A percentile compares a stretch with the other conserved stretches of the same genome.
Conservation (phyloP, 2,888 invertebrate genomes). For the Leptopterna dolabrata region DNA sequence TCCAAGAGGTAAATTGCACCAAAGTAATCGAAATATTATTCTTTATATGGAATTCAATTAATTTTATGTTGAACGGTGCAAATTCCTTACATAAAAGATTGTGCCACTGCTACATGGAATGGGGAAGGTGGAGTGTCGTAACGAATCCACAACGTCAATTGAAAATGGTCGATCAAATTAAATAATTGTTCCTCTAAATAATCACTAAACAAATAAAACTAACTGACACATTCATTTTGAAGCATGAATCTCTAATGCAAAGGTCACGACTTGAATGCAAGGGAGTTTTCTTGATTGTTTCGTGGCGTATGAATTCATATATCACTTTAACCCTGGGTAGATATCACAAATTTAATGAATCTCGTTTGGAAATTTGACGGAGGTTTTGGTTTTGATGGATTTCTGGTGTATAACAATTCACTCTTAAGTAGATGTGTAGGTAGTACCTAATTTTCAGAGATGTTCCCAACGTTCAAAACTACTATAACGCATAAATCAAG, state of each 20-base stretch:
- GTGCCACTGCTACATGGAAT: not conserved
- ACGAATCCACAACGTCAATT: not conserved
- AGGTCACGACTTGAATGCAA: not conserved
- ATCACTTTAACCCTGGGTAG: too few relatives aligned
- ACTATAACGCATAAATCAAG: too few relatives aligned
- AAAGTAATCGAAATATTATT: too few relatives aligned
- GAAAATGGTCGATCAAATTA: not conserved
- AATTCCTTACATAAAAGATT: not conserved
- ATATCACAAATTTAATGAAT: too few relatives aligned
- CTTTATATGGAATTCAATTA: not conserved
- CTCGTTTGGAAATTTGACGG: too few relatives aligned
- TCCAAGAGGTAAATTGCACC: conserved; percentile 73
- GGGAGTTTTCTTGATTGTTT: too few relatives aligned
- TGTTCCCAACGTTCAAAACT: too few relatives aligned
- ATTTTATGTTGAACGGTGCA: not conserved
- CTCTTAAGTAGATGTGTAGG: too few relatives aligned
- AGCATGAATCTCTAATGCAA: not conserved
- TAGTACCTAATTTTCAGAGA: too few relatives aligned
- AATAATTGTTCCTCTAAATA: not conserved
- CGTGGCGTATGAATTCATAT: too few relatives aligned
- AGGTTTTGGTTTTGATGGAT: too few relatives aligned
- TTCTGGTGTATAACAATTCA: too few relatives aligned
- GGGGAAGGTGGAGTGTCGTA: not conserved
- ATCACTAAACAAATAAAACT: not conserved
- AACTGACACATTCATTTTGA: not conserved